These are phyloP conservation scores for Neelides sp. DNA, from an alignment of 1,140 invertebrate genomes.

Conservation along the genomic window DNA sequence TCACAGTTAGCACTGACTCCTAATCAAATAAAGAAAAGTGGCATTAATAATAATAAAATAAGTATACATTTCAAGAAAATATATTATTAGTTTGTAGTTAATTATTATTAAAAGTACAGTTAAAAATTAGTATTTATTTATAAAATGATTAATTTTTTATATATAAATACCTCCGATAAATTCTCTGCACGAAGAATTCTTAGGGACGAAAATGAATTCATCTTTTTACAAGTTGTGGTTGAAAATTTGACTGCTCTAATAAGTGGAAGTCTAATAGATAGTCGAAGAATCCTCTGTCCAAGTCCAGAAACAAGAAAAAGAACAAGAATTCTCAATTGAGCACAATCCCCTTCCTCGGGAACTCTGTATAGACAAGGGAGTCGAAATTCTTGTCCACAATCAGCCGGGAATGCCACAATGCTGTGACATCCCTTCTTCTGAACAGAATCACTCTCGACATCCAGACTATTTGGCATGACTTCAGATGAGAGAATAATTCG, in stretches of 20 bases:
- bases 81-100: background rate
- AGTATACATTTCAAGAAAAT: background rate
- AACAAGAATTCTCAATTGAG: conserved; percentile 20
- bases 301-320: too few relatives aligned
- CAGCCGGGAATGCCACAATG: too few relatives aligned
- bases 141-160: background rate
- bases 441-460: too few relatives aligned
- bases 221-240: conserved; percentile 17
- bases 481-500: conserved; percentile 2
- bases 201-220: conserved; percentile 7
- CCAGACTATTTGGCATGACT: background rate
- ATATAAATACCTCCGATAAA: conserved; percentile 14
- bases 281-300: conserved; percentile 18
- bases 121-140: background rate
- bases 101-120: background rate
- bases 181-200: conserved; percentile 22
- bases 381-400: too few relatives aligned
- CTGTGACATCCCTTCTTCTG: too few relatives aligned
- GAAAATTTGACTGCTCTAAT: conserved; percentile 12
- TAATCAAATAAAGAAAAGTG: too few relatives aligned
- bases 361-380: conserved; percentile 25
- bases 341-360: conserved; percentile 16
- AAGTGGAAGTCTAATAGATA: conserved; percentile 21
- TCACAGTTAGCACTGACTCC: too few relatives aligned
- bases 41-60: background rate